Evolutionary conservation across 1,140 invertebrate species (phyloP).

Genomic region (Stratiolaelaps scimitus): DNA sequence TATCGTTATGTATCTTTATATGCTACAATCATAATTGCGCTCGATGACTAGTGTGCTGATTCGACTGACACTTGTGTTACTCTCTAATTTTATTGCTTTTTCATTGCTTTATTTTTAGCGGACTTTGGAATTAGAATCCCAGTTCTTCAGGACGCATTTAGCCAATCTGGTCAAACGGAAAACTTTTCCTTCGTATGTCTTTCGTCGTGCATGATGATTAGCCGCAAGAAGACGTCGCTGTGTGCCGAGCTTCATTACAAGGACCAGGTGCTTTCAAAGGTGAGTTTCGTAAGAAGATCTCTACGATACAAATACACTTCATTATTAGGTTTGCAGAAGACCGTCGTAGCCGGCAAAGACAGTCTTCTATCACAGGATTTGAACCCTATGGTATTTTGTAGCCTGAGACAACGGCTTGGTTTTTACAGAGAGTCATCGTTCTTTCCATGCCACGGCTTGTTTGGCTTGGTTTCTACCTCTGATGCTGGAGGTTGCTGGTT

Average conservation of each 20-base stretch:
- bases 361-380: background rate
- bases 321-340: too few species aligned
- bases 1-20: too few species aligned
- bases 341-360: background rate
- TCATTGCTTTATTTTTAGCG: background rate
- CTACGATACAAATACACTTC: background rate
- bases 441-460: too few species aligned
- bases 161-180: background rate
- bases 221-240: background rate
- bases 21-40: too few species aligned
- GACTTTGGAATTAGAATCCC: constrained; percentile 10
- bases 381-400: background rate
- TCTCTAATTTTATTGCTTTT: constrained; percentile 1
- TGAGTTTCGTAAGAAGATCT: too few species aligned
- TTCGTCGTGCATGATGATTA: background rate
- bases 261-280: constrained; percentile 17
- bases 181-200: constrained; percentile 7
- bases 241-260: constrained; percentile 24
- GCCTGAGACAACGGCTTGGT: too few species aligned
- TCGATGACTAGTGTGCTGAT: too few species aligned
- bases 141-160: constrained; percentile 15
- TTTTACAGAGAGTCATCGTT: too few species aligned
- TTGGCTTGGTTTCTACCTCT: too few species aligned
- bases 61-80: too few species aligned
- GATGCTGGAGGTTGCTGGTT: too few species aligned